Conservation (phyloP, 2,888 invertebrate genomes). For the Andrena marginata region DNA sequence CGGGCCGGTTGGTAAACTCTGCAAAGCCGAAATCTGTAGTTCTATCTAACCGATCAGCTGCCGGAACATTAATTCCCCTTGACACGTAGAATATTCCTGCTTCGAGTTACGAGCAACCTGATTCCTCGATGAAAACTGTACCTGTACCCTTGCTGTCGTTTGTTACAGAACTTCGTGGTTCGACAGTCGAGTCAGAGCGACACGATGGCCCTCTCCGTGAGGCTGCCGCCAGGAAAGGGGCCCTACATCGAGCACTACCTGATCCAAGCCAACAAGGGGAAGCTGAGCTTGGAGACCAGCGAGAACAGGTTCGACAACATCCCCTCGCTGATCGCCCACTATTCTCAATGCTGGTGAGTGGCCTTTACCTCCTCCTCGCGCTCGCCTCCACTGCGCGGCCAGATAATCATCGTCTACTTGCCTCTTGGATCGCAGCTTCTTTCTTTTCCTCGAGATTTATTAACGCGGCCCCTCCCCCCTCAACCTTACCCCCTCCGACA, state of each 20-base stretch:
- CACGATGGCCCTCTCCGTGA: constrained; percentile 97
- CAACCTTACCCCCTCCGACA: not conserved
- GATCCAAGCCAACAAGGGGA: constrained; percentile 93
- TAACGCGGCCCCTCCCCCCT: not conserved
- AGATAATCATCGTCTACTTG: constrained; percentile 29
- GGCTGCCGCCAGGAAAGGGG: constrained; percentile 93
- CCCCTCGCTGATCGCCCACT: constrained; percentile 96
- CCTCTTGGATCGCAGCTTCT: not conserved
- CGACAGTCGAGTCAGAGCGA: constrained; percentile 96
- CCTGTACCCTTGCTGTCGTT: not conserved
- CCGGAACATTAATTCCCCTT: too few species aligned
- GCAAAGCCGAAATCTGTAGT: too few species aligned
- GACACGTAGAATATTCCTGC: too few species aligned
- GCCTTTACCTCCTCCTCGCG: constrained; percentile 32
- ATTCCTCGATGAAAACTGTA: not conserved
- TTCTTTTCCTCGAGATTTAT: constrained; percentile 2
- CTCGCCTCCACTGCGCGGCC: not conserved
- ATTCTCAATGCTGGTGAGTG: constrained; percentile 94
- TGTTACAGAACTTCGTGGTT: constrained; percentile 94
- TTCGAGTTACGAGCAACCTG: not conserved
- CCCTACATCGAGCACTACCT: constrained; percentile 98
- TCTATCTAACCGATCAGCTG: too few species aligned
- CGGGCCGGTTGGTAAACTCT: too few species aligned
- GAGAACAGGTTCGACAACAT: constrained; percentile 97
- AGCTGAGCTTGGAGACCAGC: constrained; percentile 96